Percentiles rank a stretch among this genome's conserved stretches.
Evolutionary conservation across 2,113 vertebrate species (phyloP).

Genomic region (Paracanthobrama guichenoti): DNA sequence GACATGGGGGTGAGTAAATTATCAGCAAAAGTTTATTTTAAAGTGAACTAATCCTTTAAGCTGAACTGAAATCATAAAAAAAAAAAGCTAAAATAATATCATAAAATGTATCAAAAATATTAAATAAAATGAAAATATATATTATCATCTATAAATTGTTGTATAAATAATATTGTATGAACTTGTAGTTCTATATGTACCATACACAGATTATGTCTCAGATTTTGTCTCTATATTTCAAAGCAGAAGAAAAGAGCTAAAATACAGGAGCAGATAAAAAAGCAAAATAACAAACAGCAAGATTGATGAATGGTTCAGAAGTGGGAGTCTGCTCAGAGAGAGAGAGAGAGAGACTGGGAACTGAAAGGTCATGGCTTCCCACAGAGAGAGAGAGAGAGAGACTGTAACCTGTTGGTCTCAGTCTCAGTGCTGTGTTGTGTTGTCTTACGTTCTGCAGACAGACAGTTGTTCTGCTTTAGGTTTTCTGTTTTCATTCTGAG

Average conservation of each 20-base stretch:
- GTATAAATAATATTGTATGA: too few relatives aligned
- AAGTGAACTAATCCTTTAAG: background rate
- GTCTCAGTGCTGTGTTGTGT: too few relatives aligned
- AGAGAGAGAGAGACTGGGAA: background rate
- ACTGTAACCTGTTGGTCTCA: conserved; percentile 23
- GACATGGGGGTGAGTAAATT: too few relatives aligned
- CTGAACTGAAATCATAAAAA: background rate
- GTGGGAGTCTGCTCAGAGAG: conserved; percentile 21
- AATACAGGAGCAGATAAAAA: conserved; percentile 24
- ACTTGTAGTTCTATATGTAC: background rate
- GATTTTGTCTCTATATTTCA: background rate
- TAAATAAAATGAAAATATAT: background rate
- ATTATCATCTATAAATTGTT: too few relatives aligned
- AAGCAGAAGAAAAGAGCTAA: background rate
- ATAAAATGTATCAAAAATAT: background rate
- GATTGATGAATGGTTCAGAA: conserved; percentile 33
- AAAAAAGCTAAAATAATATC: background rate
- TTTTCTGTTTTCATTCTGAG: background rate
- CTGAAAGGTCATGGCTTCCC: conserved; percentile 31
- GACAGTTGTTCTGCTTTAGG: background rate
- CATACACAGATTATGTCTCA: background rate
- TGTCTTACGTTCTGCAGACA: background rate
- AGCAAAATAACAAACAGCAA: conserved; percentile 41
- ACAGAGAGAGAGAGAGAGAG: conserved; percentile 22
- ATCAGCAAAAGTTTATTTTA: too few relatives aligned